These are phyloP conservation scores for Ceratosolen solmsi DNA, from an alignment of 1,140 invertebrate species.

Conservation along the genomic window DNA sequence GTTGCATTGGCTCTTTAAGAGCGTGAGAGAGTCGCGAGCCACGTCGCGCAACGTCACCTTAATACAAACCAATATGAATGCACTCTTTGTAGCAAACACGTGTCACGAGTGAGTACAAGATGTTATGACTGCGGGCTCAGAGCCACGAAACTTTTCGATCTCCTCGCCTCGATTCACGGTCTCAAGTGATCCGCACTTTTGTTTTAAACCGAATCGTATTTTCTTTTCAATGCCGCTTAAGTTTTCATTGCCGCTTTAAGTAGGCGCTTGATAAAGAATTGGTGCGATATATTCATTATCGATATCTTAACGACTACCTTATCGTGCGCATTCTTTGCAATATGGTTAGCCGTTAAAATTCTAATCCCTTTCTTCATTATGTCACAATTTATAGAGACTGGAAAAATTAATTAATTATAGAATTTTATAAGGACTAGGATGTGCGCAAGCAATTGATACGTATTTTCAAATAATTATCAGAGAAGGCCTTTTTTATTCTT, in stretches of 20 bases:
- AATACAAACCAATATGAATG: conserved; percentile 38
- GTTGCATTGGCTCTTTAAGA: not conserved
- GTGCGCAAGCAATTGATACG: too few relatives aligned
- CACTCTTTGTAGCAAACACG: conserved; percentile 41
- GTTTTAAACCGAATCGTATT: not conserved
- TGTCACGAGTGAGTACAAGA: conserved; percentile 35
- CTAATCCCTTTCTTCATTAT: not conserved
- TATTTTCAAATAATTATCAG: too few relatives aligned
- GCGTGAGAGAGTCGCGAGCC: conserved; percentile 32
- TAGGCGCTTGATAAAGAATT: not conserved
- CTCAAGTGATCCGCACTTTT: not conserved
- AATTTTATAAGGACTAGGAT: too few relatives aligned
- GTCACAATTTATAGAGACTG: too few relatives aligned
- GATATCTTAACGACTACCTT: not conserved
- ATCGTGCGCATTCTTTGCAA: not conserved
- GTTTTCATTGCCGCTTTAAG: not conserved
- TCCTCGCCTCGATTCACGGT: not conserved
- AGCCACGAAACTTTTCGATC: too few relatives aligned
- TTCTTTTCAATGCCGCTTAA: not conserved
- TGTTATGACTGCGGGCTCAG: not conserved
- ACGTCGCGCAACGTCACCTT: conserved; percentile 17
- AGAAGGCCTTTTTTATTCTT: too few relatives aligned
- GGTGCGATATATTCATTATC: not conserved
- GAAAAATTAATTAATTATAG: too few relatives aligned
- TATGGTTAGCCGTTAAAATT: not conserved